These are phyloP conservation scores for Atherinosoma microstoma DNA, from an alignment of 2,797 vertebrate species.

Conservation along the genomic window DNA sequence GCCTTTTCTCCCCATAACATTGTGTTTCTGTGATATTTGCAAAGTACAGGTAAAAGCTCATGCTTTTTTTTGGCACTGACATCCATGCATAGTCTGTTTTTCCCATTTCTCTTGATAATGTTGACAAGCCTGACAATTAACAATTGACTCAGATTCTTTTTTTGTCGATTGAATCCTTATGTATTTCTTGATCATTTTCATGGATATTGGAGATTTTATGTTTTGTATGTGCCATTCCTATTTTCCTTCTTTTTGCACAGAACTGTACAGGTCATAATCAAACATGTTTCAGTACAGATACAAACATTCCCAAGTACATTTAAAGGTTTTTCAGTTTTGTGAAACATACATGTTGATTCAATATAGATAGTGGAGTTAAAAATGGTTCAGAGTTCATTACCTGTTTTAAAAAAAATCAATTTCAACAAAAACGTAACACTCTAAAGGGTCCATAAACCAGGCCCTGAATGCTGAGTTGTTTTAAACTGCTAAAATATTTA, in stretches of 20 bases:
- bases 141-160: background rate
- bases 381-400: background rate
- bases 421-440: background rate
- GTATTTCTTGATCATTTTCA: background rate
- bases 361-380: background rate
- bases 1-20: too few species aligned
- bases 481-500: slow-evolving; percentile 42
- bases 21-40: too few species aligned
- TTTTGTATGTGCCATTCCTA: too few species aligned
- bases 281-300: background rate
- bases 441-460: background rate
- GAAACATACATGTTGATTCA: background rate
- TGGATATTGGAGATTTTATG: background rate
- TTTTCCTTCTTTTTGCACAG: background rate
- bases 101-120: too few species aligned
- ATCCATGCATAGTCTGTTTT: too few species aligned
- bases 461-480: slow-evolving; percentile 19
- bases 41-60: too few species aligned
- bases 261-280: background rate
- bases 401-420: background rate
- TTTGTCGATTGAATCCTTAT: background rate
- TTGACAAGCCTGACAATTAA: background rate
- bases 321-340: background rate
- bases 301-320: background rate
- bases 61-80: too few species aligned